A percentile compares a stretch with the other conserved stretches of the same genome.
Conservation (phyloP, 2,797 vertebrate genomes). For the Cephalopachus bancanus region DNA sequence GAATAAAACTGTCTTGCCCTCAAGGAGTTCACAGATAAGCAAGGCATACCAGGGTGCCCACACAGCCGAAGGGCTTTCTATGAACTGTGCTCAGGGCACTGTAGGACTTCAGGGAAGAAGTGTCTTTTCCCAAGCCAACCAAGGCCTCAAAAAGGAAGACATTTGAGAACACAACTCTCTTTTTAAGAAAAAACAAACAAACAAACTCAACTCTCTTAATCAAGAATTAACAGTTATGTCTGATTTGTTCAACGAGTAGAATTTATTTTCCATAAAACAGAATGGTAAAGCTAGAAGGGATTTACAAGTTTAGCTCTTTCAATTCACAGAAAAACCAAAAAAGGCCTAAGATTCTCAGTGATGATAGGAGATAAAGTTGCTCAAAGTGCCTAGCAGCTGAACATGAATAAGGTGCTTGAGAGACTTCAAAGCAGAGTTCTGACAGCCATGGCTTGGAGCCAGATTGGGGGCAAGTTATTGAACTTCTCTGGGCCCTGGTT, state of each 20-base stretch:
- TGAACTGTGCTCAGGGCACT: background rate
- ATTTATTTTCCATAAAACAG: background rate
- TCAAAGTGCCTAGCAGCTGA: too few relatives aligned
- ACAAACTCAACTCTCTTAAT: background rate
- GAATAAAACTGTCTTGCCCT: background rate
- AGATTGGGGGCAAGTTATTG: background rate
- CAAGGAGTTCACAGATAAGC: background rate
- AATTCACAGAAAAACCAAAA: background rate
- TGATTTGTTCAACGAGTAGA: background rate
- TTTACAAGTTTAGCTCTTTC: background rate
- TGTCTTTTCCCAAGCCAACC: background rate
- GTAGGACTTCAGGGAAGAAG: background rate
- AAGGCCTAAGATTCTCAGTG: background rate
- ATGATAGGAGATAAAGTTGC: background rate
- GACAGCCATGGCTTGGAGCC: background rate
- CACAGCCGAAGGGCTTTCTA: background rate
- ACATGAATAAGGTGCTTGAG: rapidly evolving
- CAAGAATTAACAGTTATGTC: background rate
- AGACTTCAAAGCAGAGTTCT: too few relatives aligned
- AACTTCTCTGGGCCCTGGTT: too few relatives aligned
- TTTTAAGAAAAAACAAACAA: background rate
- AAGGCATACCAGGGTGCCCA: background rate
- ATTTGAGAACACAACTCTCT: background rate
- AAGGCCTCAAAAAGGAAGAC: background rate
- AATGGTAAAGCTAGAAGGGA: background rate